Percentiles rank a stretch among this genome's conserved stretches.
Conservation (phyloP, 2,888 invertebrate species). For the Nephrotoma guestfalica region DNA sequence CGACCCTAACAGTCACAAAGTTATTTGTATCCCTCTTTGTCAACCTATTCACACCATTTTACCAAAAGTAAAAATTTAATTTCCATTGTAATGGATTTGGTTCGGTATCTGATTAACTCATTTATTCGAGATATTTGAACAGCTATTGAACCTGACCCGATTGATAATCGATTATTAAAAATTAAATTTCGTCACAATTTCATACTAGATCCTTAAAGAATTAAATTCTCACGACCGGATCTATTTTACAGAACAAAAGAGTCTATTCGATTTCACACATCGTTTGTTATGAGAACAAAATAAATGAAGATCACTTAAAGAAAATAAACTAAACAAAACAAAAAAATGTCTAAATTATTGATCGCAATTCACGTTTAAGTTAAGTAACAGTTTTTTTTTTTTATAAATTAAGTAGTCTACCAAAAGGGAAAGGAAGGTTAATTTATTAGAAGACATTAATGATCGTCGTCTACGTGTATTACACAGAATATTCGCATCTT, state of each 20-base stretch:
- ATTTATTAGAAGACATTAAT: background rate
- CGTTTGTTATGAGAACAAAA: background rate
- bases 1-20: no score
- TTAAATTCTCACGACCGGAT: background rate
- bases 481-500: background rate
- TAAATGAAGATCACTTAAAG: background rate
- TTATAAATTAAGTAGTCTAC: background rate
- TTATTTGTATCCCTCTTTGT: no score
- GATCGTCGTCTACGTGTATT: background rate
- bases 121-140: no score
- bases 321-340: background rate
- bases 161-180: no score
- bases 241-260: background rate
- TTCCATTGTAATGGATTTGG: no score
- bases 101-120: no score
- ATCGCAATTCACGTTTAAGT: background rate
- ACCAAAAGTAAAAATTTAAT: no score
- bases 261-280: background rate
- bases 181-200: no score
- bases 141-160: no score
- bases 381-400: background rate
- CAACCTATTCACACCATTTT: no score
- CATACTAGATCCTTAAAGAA: background rate
- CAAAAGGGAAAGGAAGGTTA: background rate
- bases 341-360: background rate